Percentiles rank a stretch among this genome's conserved stretches.
phyloP scores from a whole-genome alignment of 92 coral and sea anemone genomes.

The Siderastrea siderea region DNA sequence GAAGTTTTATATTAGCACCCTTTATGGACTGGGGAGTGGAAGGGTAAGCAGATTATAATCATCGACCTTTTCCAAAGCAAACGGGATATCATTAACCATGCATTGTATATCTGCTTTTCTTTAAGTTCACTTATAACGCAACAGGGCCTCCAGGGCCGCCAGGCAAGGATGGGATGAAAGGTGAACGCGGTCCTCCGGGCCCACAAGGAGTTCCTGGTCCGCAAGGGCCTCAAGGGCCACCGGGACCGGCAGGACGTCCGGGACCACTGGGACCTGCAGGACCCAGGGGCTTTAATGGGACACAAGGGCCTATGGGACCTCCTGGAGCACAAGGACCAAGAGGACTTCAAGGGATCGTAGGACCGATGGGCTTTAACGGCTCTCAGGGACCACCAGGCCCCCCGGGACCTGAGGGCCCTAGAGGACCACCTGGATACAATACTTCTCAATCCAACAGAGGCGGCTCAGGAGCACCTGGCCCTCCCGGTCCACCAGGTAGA shows the following conservation, averaged over 20 bases:
- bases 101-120: background rate
- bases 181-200: slow-evolving; percentile 45
- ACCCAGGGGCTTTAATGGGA: too few relatives aligned
- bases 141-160: slow-evolving; percentile 1
- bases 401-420: slow-evolving; percentile 45
- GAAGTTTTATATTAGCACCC: too few relatives aligned
- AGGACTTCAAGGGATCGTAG: slow-evolving; percentile 53
- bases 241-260: slow-evolving; percentile 29
- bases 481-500: slow-evolving; percentile 62
- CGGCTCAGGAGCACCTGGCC: slow-evolving; percentile 55
- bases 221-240: slow-evolving; percentile 40
- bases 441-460: slow-evolving; percentile 40
- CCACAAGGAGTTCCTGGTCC: slow-evolving; percentile 50
- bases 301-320: slow-evolving; percentile 44
- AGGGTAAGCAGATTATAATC: too few relatives aligned
- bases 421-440: slow-evolving; percentile 47
- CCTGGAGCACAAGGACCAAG: slow-evolving; percentile 46
- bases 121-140: background rate
- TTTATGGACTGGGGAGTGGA: too few relatives aligned
- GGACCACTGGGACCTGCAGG: slow-evolving; percentile 8
- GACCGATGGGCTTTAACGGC: slow-evolving; percentile 41
- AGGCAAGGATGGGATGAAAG: slow-evolving; percentile 34
- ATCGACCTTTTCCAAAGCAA: too few relatives aligned
- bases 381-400: slow-evolving; percentile 50
- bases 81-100: too few relatives aligned